Conservation (phyloP, 2,797 vertebrate species). For the Phataginus tricuspis region DNA sequence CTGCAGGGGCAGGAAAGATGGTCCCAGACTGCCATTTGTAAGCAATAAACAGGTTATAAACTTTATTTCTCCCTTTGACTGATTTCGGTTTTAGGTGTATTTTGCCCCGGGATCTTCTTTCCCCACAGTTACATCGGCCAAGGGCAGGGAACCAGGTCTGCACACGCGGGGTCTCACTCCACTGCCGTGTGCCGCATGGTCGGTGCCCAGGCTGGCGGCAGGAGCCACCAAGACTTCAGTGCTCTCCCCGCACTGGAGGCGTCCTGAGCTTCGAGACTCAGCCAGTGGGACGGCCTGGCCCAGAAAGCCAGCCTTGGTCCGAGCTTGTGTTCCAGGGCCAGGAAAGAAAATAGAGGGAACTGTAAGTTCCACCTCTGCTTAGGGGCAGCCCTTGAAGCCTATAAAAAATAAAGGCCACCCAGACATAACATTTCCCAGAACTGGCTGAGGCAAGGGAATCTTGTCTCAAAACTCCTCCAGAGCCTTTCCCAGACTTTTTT, state of each 20-base stretch:
- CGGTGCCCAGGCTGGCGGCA: neutral
- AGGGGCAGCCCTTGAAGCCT: neutral
- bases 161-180: neutral
- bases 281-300: neutral
- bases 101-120: no score
- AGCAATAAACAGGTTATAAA: no score
- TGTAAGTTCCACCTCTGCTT: neutral
- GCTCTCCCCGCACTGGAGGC: neutral
- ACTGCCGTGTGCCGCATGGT: neutral
- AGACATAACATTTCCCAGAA: neutral
- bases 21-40: no score
- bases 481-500: neutral
- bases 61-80: no score
- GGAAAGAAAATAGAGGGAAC: neutral
- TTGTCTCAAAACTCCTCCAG: neutral
- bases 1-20: no score
- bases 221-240: neutral
- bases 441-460: neutral
- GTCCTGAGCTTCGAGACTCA: neutral
- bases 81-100: no score
- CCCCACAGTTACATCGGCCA: neutral
- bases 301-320: neutral
- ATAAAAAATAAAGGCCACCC: neutral
- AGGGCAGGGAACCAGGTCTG: neutral
- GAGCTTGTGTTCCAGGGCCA: neutral